A percentile compares a stretch with the other conserved stretches of the same genome.
Conservation (phyloP, 2,113 vertebrate species). For the Myotis lucifugus region DNA sequence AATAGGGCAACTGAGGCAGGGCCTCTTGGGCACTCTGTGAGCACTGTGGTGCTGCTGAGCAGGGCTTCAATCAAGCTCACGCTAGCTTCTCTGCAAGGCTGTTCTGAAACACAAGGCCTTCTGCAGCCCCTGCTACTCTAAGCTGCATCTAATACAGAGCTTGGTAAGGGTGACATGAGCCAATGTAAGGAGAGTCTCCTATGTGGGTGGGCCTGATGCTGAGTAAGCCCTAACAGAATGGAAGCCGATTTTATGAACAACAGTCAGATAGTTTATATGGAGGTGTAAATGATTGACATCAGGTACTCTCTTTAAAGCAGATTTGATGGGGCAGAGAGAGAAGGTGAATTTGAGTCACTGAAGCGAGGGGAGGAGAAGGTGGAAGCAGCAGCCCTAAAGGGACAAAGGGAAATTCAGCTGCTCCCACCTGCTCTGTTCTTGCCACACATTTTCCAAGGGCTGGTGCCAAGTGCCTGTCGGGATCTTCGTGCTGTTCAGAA, state of each 20-base stretch:
- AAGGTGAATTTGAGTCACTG: not conserved
- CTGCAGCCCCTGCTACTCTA: too few relatives aligned
- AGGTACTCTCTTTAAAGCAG: not conserved
- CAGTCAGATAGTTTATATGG: not conserved
- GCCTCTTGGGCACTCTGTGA: not conserved
- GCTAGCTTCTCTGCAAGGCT: not conserved
- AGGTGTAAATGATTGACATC: not conserved
- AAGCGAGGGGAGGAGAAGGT: not conserved
- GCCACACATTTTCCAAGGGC: not conserved
- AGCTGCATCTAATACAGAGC: not conserved
- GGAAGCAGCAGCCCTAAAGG: not conserved
- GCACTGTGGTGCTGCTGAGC: too few relatives aligned
- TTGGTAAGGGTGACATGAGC: not conserved
- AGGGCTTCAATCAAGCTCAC: not conserved
- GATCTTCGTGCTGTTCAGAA: not conserved
- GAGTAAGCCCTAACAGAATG: not conserved
- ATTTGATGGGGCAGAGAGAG: not conserved
- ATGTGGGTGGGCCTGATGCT: not conserved
- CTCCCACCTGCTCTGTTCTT: not conserved
- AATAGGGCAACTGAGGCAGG: not conserved
- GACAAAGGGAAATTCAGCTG: not conserved
- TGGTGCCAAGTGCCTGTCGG: too few relatives aligned
- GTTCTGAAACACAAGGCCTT: not conserved
- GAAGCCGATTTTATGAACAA: not conserved
- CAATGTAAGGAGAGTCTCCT: not conserved